These are phyloP conservation scores for Ptyas mucosa DNA, from an alignment of 2,113 vertebrate species.

Conservation along the genomic window DNA sequence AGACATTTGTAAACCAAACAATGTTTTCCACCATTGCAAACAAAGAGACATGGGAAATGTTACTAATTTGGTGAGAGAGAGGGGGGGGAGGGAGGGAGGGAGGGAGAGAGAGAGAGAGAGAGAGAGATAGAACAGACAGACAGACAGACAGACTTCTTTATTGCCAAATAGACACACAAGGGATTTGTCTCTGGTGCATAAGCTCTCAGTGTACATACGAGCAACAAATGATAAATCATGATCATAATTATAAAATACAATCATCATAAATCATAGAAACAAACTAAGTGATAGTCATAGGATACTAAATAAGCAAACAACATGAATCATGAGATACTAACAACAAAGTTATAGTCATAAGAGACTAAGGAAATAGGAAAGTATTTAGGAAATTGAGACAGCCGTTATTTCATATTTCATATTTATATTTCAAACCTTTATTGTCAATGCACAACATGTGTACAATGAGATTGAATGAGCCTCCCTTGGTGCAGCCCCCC, in stretches of 20 bases:
- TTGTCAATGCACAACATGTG: no score
- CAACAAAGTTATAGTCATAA: background rate
- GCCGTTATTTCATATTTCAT: background rate
- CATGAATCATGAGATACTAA: background rate
- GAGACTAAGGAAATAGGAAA: background rate
- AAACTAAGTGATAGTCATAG: no score
- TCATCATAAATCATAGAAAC: background rate
- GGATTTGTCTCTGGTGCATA: background rate
- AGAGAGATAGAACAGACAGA: no score
- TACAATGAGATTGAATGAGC: no score
- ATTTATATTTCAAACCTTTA: no score
- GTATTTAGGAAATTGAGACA: background rate
- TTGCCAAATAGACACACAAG: background rate
- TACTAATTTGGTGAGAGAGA: background rate
- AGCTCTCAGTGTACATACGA: background rate
- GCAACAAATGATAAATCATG: background rate
- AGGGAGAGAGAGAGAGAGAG: no score
- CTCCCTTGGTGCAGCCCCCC: no score
- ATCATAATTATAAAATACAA: background rate
- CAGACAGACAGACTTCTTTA: background rate
- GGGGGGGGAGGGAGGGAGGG: fast-evolving
- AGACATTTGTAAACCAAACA: background rate
- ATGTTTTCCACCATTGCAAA: background rate
- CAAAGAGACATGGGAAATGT: background rate
- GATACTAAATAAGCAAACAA: no score